A percentile compares a stretch with the other conserved stretches of the same genome.
phyloP scores from a whole-genome alignment of 2,113 vertebrate species.

The Pterocles burchelli region DNA sequence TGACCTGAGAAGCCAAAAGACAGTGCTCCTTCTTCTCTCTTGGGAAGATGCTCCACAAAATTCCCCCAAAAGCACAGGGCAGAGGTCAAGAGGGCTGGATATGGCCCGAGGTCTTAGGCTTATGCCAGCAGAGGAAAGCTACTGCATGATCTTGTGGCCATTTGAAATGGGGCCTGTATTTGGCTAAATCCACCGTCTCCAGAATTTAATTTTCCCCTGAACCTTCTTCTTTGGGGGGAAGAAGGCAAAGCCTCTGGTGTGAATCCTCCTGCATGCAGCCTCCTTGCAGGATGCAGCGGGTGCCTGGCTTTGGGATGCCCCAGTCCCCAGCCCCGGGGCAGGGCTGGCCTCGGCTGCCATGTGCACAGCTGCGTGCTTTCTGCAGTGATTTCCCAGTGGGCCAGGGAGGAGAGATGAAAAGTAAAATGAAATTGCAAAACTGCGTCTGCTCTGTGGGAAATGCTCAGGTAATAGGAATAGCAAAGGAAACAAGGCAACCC shows the following conservation, averaged over 20 bases:
- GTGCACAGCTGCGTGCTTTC: not conserved
- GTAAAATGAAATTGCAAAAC: not conserved
- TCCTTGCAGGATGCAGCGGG: rapidly evolving
- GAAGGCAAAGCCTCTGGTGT: rapidly evolving
- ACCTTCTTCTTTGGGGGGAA: not conserved
- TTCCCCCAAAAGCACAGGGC: not conserved
- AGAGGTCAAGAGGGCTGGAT: not conserved
- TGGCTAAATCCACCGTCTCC: not conserved
- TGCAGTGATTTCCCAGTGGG: conserved; percentile 37
- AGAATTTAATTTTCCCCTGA: not conserved
- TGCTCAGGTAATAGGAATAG: conserved; percentile 38
- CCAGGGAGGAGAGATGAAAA: not conserved
- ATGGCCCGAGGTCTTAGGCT: not conserved
- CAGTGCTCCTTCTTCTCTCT: not conserved
- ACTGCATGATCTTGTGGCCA: not conserved
- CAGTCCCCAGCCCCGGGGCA: rapidly evolving
- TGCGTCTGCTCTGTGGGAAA: not conserved
- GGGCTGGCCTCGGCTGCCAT: not conserved
- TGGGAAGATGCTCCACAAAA: not conserved
- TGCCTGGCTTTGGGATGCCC: rapidly evolving
- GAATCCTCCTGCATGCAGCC: not conserved
- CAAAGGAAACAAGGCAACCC: not conserved
- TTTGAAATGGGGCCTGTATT: not conserved
- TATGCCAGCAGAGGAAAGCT: not conserved
- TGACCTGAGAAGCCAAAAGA: not conserved